Evolutionary conservation across 2,888 invertebrate species (phyloP), one percentile per base, ranked within the genome.

Genomic region (Salticus scenicus): DNA sequence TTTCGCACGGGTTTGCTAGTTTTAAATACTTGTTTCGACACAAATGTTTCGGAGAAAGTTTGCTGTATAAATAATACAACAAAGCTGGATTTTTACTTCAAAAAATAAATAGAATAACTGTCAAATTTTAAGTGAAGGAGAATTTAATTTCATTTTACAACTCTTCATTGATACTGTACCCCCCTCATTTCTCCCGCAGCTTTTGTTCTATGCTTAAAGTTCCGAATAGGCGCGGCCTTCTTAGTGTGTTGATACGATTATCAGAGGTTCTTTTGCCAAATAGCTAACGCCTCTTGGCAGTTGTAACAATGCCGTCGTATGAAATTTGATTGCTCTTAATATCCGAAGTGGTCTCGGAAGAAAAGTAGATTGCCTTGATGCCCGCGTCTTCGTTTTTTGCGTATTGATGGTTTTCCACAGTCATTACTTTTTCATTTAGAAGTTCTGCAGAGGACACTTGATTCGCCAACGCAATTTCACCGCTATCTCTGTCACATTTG

Each of bases 321-420:
- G 57, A 57, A 17, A 4, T 57, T 57, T 57, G 42, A 47, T 57
- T 57, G 57, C 24, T 57, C 57, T 20, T 2, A 24, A 47, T 47
- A 14, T 47, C 42, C 33, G 12, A 37, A 24, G n/a, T n/a, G n/a
- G n/a, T 69, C 31, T 37, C 24, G 69, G 31, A 69, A 41, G 41
- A 33, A 64, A 69, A 69, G 69, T 37, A 24, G 69, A 41, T 69
- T 69, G 24, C 69, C 69, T 69, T 69, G 69, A 67, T 33, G 10
- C 37, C 41, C 24, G n/a, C 33, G 17, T n/a, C 12, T 4, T 17
- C 10, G n/a, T 20, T 31, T 33, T 31, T 67, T 12, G 31, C n/a
- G 20, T 67, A 10, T 7, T 37, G 4, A 7, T 37, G 7, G 10
- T n/a, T n/a, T 37, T 37, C 37, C 37, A 4, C 37, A 37, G 37